phyloP scores from a whole-genome alignment of 2,797 vertebrate species.

The Chaetophractus vellerosus region DNA sequence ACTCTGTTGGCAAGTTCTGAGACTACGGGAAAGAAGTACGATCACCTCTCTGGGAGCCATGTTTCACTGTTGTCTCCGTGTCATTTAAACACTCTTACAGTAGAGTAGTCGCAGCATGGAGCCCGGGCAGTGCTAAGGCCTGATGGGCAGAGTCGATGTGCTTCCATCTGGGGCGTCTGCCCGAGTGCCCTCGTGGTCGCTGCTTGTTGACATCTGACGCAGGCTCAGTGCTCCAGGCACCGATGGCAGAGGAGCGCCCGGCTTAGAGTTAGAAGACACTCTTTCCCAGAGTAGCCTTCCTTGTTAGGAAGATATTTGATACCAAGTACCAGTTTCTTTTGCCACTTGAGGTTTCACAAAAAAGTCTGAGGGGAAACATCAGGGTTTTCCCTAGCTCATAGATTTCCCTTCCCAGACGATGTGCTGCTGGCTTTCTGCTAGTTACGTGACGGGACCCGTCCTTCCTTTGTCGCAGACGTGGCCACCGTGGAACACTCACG shows the following conservation, averaged over 20 bases:
- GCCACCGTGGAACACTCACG: fast-evolving
- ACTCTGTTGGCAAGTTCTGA: slow-evolving; percentile 92
- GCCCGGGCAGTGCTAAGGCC: not conserved
- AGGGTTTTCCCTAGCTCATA: not conserved
- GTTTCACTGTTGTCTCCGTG: not conserved
- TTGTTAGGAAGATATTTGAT: not conserved
- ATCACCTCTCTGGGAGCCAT: slow-evolving; percentile 65
- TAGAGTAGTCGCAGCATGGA: fast-evolving
- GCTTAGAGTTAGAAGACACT: not conserved
- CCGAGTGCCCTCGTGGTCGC: not conserved
- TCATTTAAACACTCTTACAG: not conserved
- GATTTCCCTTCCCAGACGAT: not conserved
- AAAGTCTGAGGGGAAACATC: not conserved
- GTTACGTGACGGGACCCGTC: not conserved
- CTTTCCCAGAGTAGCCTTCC: not conserved
- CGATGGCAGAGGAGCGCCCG: not conserved
- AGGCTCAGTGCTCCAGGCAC: fast-evolving
- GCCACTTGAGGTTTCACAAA: not conserved
- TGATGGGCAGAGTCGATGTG: fast-evolving
- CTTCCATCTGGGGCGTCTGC: fast-evolving
- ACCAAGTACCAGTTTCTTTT: not conserved
- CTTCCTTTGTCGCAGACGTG: not conserved
- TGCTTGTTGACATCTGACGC: not conserved
- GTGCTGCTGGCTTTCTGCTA: not conserved
- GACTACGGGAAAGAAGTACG: slow-evolving; percentile 93